A percentile compares a stretch with the other conserved stretches of the same genome.
These are phyloP conservation scores for Anolis apletophallus DNA, from an alignment of 2,797 vertebrate species.

Conservation along the genomic window DNA sequence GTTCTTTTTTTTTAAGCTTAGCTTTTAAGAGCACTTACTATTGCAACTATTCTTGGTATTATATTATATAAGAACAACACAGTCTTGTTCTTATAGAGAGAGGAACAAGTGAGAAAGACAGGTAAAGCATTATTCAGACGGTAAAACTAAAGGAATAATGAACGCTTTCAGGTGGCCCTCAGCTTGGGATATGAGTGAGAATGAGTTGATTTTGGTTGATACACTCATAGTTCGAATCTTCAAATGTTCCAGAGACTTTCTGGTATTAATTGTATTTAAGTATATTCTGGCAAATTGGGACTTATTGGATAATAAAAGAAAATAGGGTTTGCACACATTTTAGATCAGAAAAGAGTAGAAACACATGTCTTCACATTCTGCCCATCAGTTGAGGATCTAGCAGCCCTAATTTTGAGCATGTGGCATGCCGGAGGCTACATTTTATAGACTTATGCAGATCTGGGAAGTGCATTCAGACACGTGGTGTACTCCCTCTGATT, in stretches of 20 bases:
- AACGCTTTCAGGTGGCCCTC: not conserved
- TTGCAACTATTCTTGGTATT: slow-evolving; percentile 56
- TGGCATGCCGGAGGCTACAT: too few relatives aligned
- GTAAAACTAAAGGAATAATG: not conserved
- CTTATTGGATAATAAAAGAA: not conserved
- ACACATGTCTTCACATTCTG: not conserved
- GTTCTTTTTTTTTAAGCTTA: slow-evolving; percentile 30
- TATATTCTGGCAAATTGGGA: not conserved
- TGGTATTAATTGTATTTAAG: not conserved
- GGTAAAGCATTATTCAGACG: slow-evolving; percentile 43
- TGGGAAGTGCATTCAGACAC: not conserved
- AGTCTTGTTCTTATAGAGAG: slow-evolving; percentile 15
- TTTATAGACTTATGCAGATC: not conserved
- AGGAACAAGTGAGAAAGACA: slow-evolving; percentile 5
- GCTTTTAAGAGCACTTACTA: slow-evolving; percentile 59
- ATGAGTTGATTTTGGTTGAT: not conserved
- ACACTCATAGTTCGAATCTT: not conserved
- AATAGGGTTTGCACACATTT: not conserved
- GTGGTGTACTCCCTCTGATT: too few relatives aligned
- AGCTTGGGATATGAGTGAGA: not conserved
- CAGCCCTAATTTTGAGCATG: not conserved
- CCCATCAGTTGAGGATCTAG: not conserved
- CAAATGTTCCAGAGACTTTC: not conserved
- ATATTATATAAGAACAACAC: slow-evolving; percentile 36
- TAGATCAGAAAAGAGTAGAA: not conserved